Percentiles rank a stretch among this genome's conserved stretches.
Conservation (phyloP, 53 echinoderm and acorn worm genomes). For the Apostichopus leukothele region DNA sequence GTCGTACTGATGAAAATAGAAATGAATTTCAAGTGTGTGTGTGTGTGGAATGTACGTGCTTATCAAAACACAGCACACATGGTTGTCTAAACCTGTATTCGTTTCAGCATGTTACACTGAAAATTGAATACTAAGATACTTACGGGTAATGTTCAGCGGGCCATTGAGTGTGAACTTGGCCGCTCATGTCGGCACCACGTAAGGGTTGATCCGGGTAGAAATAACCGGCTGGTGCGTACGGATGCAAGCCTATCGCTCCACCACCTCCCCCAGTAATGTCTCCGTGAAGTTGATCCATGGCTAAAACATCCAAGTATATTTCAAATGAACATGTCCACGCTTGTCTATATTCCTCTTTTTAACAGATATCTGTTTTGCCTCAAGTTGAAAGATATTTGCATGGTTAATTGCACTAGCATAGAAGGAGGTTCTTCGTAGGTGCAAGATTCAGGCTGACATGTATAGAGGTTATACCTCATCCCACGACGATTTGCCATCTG, state of each 20-base stretch:
- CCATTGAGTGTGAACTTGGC: conserved; percentile 40
- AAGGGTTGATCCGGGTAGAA: conserved; percentile 44
- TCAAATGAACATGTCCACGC: background rate
- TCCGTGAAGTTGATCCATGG: conserved; percentile 31
- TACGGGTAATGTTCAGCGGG: conserved; percentile 41
- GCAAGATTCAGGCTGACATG: background rate
- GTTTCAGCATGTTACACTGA: too few relatives aligned
- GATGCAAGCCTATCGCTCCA: conserved; percentile 28
- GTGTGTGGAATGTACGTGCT: too few relatives aligned
- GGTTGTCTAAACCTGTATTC: too few relatives aligned
- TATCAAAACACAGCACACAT: too few relatives aligned
- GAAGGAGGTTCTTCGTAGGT: conserved; percentile 11
- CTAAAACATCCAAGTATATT: background rate
- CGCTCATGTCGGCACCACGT: conserved; percentile 45
- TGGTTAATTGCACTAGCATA: conserved; percentile 4
- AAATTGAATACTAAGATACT: conserved; percentile 1
- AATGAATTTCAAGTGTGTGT: too few relatives aligned
- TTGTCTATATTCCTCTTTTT: background rate
- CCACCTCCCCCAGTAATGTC: conserved; percentile 36
- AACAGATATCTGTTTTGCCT: background rate
- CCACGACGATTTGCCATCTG: conserved; percentile 5
- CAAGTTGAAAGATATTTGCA: background rate
- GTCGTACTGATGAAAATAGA: too few relatives aligned
- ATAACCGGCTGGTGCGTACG: conserved; percentile 35
- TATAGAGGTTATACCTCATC: background rate